Evolutionary conservation across 2,888 invertebrate species (phyloP).

Genomic region (Rhyacophila evoluta): DNA sequence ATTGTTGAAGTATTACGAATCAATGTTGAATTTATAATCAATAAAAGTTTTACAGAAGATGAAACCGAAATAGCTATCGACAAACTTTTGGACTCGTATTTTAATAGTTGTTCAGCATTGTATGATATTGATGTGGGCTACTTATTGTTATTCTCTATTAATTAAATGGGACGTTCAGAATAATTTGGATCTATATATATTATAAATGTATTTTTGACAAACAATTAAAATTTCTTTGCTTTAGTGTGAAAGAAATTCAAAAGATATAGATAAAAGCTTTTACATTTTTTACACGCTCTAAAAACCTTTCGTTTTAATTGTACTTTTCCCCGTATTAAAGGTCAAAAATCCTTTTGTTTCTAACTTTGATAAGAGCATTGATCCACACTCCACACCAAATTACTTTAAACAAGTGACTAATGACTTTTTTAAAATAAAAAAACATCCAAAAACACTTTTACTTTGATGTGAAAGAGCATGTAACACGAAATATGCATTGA

Average conservation of each 20-base stretch:
- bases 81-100: too few relatives aligned
- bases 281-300: background rate
- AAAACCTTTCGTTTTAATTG: background rate
- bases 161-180: too few relatives aligned
- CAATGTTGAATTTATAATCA: too few relatives aligned
- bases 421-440: background rate
- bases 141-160: too few relatives aligned
- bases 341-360: background rate
- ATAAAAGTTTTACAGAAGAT: too few relatives aligned
- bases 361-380: background rate
- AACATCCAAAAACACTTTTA: background rate
- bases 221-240: background rate
- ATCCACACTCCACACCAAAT: background rate
- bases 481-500: conserved; percentile 14
- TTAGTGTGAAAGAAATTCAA: background rate
- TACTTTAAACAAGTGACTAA: background rate
- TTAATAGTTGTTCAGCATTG: too few relatives aligned
- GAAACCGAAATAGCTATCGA: too few relatives aligned
- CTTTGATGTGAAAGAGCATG: background rate
- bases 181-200: too few relatives aligned
- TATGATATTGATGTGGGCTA: too few relatives aligned
- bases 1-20: too few relatives aligned
- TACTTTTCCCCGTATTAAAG: background rate
- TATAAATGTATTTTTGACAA: background rate
- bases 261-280: background rate